These are phyloP conservation scores for Bergia puertoricense DNA, from an alignment of 92 coral and sea anemone species.

Conservation along the genomic window DNA sequence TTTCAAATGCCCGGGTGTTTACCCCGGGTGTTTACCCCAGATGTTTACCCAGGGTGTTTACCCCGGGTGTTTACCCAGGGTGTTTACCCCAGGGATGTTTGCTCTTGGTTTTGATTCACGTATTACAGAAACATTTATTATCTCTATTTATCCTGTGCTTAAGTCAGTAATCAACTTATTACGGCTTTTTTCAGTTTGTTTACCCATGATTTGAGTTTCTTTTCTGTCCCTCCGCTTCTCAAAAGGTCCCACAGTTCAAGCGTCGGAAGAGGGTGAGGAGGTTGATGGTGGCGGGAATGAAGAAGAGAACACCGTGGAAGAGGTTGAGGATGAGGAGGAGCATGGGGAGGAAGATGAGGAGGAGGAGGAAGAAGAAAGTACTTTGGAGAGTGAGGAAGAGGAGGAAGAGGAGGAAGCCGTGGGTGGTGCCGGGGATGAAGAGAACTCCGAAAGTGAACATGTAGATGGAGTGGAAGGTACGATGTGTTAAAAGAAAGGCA, in stretches of 20 bases:
- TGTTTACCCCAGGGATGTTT: too few relatives aligned
- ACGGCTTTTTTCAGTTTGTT: not conserved
- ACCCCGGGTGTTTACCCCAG: too few relatives aligned
- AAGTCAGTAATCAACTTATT: not conserved
- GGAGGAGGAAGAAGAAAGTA: constrained; percentile 35
- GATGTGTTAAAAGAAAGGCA: not conserved
- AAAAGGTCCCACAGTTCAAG: constrained; percentile 75
- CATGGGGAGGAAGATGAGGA: constrained; percentile 55
- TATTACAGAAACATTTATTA: too few relatives aligned
- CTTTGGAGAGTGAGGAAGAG: constrained; percentile 20
- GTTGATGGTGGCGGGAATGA: constrained; percentile 63
- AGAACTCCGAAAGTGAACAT: constrained; percentile 40
- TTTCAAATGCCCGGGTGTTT: too few relatives aligned
- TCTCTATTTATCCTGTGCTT: too few relatives aligned
- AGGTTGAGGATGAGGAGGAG: constrained; percentile 79
- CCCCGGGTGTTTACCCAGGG: too few relatives aligned
- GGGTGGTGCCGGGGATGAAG: constrained; percentile 43
- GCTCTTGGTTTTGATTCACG: too few relatives aligned
- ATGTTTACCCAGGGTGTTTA: too few relatives aligned
- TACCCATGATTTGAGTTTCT: not conserved
- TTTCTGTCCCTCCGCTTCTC: not conserved
- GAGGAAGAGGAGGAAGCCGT: constrained; percentile 58
- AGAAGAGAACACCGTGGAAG: constrained; percentile 49
- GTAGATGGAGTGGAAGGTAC: constrained; percentile 15
- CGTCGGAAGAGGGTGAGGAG: constrained; percentile 88